Evolutionary conservation across 2,113 vertebrate species (phyloP).

Genomic region (Phyllostomus hastatus): DNA sequence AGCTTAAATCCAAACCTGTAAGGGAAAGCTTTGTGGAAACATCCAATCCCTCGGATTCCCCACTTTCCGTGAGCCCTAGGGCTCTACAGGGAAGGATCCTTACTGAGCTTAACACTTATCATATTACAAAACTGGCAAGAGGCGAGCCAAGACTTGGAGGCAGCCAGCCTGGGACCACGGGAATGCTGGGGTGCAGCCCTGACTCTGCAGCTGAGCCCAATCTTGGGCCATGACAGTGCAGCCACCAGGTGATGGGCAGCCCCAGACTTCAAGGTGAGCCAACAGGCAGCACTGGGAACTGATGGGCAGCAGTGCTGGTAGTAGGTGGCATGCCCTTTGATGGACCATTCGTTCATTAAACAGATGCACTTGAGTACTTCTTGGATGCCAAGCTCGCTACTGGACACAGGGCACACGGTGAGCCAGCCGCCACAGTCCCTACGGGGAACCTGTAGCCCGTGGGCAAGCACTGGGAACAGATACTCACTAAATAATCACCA

Average conservation of each 20-base stretch:
- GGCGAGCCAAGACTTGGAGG: not conserved
- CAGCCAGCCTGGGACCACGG: not conserved
- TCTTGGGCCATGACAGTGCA: rapidly evolving
- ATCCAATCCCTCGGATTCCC: not conserved
- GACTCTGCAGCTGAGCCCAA: not conserved
- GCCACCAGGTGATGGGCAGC: not conserved
- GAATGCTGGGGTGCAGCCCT: not conserved
- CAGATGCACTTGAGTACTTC: not conserved
- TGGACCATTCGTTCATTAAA: not conserved
- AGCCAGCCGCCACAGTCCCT: not conserved
- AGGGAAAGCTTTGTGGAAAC: not conserved
- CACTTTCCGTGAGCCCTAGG: not conserved
- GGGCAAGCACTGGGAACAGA: not conserved
- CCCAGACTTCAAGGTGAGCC: not conserved
- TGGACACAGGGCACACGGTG: not conserved
- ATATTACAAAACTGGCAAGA: not conserved
- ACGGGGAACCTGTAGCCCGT: not conserved
- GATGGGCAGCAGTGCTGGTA: not conserved
- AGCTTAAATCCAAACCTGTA: not conserved
- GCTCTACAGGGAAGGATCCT: not conserved
- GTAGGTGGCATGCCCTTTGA: not conserved
- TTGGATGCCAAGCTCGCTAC: not conserved
- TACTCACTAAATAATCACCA: not conserved
- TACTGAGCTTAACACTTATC: not conserved
- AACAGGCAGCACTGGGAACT: not conserved